Percentiles rank a stretch among this genome's conserved stretches.
phyloP scores from a whole-genome alignment of 2,797 vertebrate species.

The Rachycentron canadum region DNA sequence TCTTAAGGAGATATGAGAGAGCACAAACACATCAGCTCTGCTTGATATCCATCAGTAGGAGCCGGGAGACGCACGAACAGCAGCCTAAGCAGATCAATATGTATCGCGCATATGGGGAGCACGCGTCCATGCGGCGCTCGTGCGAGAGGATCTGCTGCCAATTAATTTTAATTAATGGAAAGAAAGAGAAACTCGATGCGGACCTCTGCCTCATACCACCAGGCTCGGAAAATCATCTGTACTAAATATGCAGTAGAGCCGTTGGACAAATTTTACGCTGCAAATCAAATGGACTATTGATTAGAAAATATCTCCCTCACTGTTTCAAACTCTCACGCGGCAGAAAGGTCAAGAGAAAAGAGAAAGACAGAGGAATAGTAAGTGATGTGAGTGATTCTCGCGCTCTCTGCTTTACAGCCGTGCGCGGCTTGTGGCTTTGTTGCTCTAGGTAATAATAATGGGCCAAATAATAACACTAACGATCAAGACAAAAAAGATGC shows the following conservation, averaged over 20 bases:
- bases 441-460: background rate
- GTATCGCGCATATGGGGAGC: constrained; percentile 76
- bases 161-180: constrained; percentile 87
- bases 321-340: constrained; percentile 22
- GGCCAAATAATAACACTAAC: background rate
- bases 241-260: constrained; percentile 73
- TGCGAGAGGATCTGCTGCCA: constrained; percentile 76
- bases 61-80: constrained; percentile 53
- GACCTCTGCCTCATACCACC: constrained; percentile 74
- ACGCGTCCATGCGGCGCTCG: constrained; percentile 70
- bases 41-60: constrained; percentile 47
- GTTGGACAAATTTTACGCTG: constrained; percentile 59
- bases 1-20: constrained; percentile 34
- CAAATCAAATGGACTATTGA: constrained; percentile 69
- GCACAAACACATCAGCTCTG: constrained; percentile 46
- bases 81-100: constrained; percentile 79
- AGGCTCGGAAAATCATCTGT: constrained; percentile 74
- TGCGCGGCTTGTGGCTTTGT: background rate
- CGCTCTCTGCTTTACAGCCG: background rate
- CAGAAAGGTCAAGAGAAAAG: constrained; percentile 30
- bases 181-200: constrained; percentile 80
- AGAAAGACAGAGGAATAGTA: background rate
- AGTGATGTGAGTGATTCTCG: background rate
- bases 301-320: constrained; percentile 43
- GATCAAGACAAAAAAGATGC: background rate